These are phyloP conservation scores for Homalodisca vitripennis DNA, from an alignment of 1,140 invertebrate species.

Conservation along the genomic window DNA sequence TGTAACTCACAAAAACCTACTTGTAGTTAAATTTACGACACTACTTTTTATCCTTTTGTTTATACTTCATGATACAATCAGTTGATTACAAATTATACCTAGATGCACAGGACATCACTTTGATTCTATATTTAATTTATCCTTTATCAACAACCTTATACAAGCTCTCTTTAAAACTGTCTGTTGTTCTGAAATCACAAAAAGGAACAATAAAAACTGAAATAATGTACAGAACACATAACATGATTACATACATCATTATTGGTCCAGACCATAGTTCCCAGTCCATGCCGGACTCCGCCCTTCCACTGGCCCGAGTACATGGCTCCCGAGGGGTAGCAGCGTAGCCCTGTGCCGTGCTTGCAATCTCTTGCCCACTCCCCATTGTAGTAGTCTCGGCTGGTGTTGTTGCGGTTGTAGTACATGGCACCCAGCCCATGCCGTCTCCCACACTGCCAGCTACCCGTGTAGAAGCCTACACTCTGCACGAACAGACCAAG, in stretches of 20 bases:
- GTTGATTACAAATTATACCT: too few species aligned
- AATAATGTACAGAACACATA: too few species aligned
- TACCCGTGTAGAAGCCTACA: conserved; percentile 38
- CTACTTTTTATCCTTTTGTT: too few species aligned
- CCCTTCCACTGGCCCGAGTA: conserved; percentile 56
- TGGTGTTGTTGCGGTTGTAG: conserved; percentile 52
- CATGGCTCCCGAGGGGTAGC: conserved; percentile 47
- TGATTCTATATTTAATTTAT: too few species aligned
- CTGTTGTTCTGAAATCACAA: too few species aligned
- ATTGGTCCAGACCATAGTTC: conserved; percentile 56
- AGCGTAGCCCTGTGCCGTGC: conserved; percentile 39
- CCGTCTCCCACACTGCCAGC: conserved; percentile 43
- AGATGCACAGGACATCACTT: too few species aligned
- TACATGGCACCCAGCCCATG: conserved; percentile 49
- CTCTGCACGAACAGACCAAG: conserved; percentile 52
- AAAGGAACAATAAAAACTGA: too few species aligned
- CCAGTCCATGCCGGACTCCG: conserved; percentile 52
- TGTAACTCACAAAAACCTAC: too few species aligned
- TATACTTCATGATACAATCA: too few species aligned
- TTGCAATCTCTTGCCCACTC: conserved; percentile 51
- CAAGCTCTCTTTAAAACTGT: too few species aligned
- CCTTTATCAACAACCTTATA: too few species aligned
- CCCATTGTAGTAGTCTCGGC: conserved; percentile 54
- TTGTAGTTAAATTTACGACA: too few species aligned
- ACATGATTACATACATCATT: conserved; percentile 55